Percentiles rank a stretch among this genome's conserved stretches.
Conservation (phyloP, 2,113 vertebrate genomes). For the Nesogale talazaci region DNA sequence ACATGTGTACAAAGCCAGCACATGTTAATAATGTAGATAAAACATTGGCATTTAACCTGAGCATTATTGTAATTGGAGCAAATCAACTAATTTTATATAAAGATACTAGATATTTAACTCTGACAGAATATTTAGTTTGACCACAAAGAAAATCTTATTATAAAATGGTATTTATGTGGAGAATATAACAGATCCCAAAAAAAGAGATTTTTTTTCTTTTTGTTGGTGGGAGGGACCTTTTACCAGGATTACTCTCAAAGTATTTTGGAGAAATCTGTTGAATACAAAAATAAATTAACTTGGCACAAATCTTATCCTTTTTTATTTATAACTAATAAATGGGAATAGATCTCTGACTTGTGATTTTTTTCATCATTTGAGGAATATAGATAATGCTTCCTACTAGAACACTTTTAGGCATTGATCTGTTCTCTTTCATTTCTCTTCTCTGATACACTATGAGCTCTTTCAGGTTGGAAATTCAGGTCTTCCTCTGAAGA, state of each 20-base stretch:
- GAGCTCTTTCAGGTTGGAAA: background rate
- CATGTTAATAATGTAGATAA: slow-evolving; percentile 13
- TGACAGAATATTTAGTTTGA: slow-evolving; percentile 8
- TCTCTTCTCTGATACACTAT: background rate
- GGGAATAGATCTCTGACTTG: background rate
- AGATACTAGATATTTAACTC: background rate
- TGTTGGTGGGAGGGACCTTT: background rate
- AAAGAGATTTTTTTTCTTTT: background rate
- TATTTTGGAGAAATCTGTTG: slow-evolving; percentile 35
- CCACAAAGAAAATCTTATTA: background rate
- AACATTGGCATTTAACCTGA: background rate
- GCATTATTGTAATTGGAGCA: background rate
- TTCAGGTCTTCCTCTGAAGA: background rate
- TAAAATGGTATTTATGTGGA: background rate
- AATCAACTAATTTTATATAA: slow-evolving; percentile 1
- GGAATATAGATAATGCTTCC: slow-evolving; percentile 3
- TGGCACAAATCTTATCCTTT: background rate
- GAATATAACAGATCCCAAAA: background rate
- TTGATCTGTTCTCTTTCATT: background rate
- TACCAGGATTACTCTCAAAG: background rate
- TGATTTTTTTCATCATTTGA: background rate
- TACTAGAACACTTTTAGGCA: background rate
- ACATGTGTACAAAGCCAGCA: background rate
- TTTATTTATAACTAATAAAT: background rate
- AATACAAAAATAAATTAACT: background rate